These are phyloP conservation scores for Philereme vetulata DNA, from an alignment of 2,888 invertebrate genomes.

Conservation along the genomic window DNA sequence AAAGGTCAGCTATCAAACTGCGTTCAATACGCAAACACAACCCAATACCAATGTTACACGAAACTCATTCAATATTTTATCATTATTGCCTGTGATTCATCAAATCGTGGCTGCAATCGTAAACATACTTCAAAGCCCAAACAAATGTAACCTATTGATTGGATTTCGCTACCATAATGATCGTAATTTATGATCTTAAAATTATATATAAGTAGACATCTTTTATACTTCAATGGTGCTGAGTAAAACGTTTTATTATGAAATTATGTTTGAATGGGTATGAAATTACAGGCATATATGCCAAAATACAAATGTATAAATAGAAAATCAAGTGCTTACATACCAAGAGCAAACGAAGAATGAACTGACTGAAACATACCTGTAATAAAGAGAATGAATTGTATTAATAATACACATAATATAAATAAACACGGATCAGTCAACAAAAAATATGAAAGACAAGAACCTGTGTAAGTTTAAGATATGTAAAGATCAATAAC, in stretches of 20 bases:
- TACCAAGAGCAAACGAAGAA: conserved; percentile 10
- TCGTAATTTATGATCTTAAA: conserved; percentile 6
- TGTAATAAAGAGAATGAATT: conserved; percentile 18
- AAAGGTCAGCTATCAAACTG: conserved; percentile 14
- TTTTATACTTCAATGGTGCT: too few relatives aligned
- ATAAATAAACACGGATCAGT: too few relatives aligned
- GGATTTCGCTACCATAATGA: conserved; percentile 17
- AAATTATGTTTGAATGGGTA: too few relatives aligned
- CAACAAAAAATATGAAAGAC: too few relatives aligned
- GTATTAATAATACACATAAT: too few relatives aligned
- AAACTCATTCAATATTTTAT: conserved; percentile 16
- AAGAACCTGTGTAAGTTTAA: too few relatives aligned
- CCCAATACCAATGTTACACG: conserved; percentile 23
- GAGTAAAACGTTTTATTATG: too few relatives aligned
- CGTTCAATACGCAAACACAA: conserved; percentile 9
- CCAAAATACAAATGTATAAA: too few relatives aligned
- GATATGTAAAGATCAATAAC: too few relatives aligned
- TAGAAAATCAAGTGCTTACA: conserved; percentile 1
- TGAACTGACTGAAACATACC: conserved; percentile 12
- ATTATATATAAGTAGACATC: background rate
- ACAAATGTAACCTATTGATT: conserved; percentile 29
- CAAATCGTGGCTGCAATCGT: conserved; percentile 24
- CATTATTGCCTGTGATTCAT: conserved; percentile 28
- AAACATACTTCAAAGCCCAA: conserved; percentile 28
- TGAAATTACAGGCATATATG: too few relatives aligned